Conservation (phyloP, 2,888 invertebrate species). For the Heteropelma amictum region DNA sequence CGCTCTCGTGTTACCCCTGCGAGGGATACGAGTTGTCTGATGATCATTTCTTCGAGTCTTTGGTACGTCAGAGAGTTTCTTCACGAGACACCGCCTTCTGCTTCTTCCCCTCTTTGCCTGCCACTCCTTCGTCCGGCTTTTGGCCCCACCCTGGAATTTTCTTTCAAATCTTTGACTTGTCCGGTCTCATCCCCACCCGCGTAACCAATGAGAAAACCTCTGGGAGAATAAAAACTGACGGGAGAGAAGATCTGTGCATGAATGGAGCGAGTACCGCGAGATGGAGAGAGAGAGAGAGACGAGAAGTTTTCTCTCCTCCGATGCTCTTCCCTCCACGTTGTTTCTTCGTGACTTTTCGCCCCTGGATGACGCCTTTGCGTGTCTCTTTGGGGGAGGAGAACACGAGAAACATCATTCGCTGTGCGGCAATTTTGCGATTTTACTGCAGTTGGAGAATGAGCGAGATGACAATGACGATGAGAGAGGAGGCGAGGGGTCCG, state of each 20-base stretch:
- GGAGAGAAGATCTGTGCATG: not conserved
- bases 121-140: conserved; percentile 42
- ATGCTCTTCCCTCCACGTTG: not conserved
- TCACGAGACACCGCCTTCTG: conserved; percentile 59
- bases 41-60: conserved; percentile 51
- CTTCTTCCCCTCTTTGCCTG: conserved; percentile 12
- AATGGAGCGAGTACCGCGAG: not conserved
- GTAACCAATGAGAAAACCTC: conserved; percentile 18
- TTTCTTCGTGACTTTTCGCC: conserved; percentile 8
- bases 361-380: conserved; percentile 31
- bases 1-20: conserved; percentile 40
- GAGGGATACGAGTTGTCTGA: conserved; percentile 63
- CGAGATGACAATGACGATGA: not conserved
- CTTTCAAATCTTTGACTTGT: conserved; percentile 62
- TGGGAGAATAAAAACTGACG: not conserved
- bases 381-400: conserved; percentile 6
- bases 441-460: conserved; percentile 11
- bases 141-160: conserved; percentile 62
- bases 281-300: conserved; percentile 15
- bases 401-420: conserved; percentile 5
- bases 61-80: conserved; percentile 56
- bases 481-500: conserved; percentile 59
- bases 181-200: conserved; percentile 62
- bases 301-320: not conserved
- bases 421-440: conserved; percentile 35